phyloP scores from a whole-genome alignment of 2,888 invertebrate genomes.

The Branchellion lobata region DNA sequence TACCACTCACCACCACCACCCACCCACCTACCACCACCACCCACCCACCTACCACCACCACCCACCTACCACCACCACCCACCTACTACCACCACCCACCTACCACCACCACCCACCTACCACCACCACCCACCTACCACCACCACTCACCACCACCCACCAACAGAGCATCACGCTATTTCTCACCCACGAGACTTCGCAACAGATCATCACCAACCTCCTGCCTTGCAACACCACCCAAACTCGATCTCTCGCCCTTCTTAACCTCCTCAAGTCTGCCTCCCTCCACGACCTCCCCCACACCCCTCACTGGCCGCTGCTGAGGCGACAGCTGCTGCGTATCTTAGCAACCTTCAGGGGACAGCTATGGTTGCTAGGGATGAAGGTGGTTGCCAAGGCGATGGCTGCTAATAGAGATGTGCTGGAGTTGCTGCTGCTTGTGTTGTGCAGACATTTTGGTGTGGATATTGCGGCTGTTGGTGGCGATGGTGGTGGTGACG shows the following conservation, averaged over 20 bases:
- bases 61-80: no score
- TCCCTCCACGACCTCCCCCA: not conserved
- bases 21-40: no score
- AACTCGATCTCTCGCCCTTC: not conserved
- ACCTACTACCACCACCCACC: no score
- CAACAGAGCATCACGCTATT: constrained; percentile 28
- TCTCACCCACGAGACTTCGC: constrained; percentile 25
- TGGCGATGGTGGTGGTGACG: not conserved
- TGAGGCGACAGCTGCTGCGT: not conserved
- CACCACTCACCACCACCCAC: no score
- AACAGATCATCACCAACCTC: constrained; percentile 13
- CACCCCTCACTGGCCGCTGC: not conserved
- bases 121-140: no score
- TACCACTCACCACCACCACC: no score
- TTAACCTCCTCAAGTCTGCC: not conserved
- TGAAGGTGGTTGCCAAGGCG: not conserved
- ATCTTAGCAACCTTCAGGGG: not conserved
- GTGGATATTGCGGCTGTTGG: not conserved
- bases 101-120: no score
- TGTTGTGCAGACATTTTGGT: not conserved
- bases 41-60: no score
- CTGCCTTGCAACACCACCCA: not conserved
- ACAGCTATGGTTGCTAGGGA: not conserved
- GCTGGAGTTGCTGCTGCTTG: not conserved
- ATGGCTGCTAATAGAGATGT: not conserved